Conservation (phyloP, 2,113 vertebrate species). For the Periophthalmus modestus region DNA sequence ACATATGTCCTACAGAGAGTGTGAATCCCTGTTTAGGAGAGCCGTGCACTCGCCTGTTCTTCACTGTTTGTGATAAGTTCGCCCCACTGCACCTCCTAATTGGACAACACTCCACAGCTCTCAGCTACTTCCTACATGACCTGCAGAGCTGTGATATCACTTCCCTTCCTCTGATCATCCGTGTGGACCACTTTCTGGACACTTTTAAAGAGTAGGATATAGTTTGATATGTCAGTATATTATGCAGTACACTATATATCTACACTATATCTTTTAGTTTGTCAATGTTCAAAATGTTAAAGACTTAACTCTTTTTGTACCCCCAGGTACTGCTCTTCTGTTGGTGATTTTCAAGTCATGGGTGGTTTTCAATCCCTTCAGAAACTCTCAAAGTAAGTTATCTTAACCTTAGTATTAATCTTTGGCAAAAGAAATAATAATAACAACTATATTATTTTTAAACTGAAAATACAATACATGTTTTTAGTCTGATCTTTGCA, state of each 20-base stretch:
- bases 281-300: background rate
- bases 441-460: no score
- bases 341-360: slow-evolving; percentile 93
- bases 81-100: slow-evolving; percentile 86
- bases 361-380: slow-evolving; percentile 89
- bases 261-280: background rate
- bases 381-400: slow-evolving; percentile 88
- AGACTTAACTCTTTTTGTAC: background rate
- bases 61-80: slow-evolving; percentile 86
- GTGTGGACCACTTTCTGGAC: slow-evolving; percentile 86
- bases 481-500: no score
- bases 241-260: no score
- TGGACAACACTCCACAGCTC: slow-evolving; percentile 87
- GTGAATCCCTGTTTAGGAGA: slow-evolving; percentile 68
- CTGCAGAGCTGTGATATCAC: slow-evolving; percentile 76
- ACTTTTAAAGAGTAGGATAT: slow-evolving; percentile 87
- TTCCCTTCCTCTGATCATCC: slow-evolving; percentile 85
- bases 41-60: slow-evolving; percentile 81
- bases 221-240: background rate
- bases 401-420: background rate
- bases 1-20: slow-evolving; percentile 76
- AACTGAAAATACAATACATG: no score
- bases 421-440: no score
- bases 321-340: slow-evolving; percentile 85
- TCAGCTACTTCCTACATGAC: slow-evolving; percentile 87